These are phyloP conservation scores for Aplysina aerophoba DNA, from an alignment of 37 sponge, comb jelly and placozoan species.

Conservation along the genomic window DNA sequence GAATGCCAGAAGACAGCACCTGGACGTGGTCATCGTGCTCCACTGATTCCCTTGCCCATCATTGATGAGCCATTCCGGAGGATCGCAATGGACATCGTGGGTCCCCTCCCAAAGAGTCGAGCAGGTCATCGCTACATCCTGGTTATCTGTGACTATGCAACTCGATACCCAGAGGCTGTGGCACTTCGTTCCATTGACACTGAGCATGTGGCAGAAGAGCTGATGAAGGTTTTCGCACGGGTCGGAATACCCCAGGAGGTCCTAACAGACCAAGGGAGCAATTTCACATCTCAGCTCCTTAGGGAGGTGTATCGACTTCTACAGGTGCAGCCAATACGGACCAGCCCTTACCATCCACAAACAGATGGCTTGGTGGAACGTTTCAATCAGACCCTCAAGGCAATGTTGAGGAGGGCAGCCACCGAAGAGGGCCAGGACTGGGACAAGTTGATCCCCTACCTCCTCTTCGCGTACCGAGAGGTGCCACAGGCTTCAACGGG, in stretches of 20 bases:
- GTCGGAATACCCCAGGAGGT: conserved; percentile 64
- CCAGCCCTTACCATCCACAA: conserved; percentile 65
- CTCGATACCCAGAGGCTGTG: conserved; percentile 63
- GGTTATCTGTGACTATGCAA: conserved; percentile 70
- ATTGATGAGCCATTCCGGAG: conserved; percentile 55
- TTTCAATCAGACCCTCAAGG: conserved; percentile 50
- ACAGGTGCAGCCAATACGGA: conserved; percentile 29
- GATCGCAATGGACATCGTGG: conserved; percentile 74
- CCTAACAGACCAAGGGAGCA: conserved; percentile 40
- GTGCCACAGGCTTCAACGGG: conserved; percentile 50
- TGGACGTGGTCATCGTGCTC: conserved; percentile 16
- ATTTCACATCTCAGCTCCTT: conserved; percentile 43
- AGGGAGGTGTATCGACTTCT: conserved; percentile 41
- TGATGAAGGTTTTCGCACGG: conserved; percentile 42
- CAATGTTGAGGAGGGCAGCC: conserved; percentile 29
- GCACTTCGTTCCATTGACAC: conserved; percentile 50
- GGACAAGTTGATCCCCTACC: conserved; percentile 43
- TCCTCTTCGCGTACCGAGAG: conserved; percentile 58
- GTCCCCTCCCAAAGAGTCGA: conserved; percentile 45
- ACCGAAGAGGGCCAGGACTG: conserved; percentile 27
- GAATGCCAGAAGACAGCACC: conserved; percentile 20
- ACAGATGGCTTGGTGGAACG: conserved; percentile 62
- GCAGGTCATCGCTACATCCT: conserved; percentile 47
- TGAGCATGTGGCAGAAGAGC: conserved; percentile 47
- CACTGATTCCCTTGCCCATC: conserved; percentile 59